These are phyloP conservation scores for Propithecus perrieri DNA, from an alignment of 2,797 vertebrate species.

Conservation along the genomic window DNA sequence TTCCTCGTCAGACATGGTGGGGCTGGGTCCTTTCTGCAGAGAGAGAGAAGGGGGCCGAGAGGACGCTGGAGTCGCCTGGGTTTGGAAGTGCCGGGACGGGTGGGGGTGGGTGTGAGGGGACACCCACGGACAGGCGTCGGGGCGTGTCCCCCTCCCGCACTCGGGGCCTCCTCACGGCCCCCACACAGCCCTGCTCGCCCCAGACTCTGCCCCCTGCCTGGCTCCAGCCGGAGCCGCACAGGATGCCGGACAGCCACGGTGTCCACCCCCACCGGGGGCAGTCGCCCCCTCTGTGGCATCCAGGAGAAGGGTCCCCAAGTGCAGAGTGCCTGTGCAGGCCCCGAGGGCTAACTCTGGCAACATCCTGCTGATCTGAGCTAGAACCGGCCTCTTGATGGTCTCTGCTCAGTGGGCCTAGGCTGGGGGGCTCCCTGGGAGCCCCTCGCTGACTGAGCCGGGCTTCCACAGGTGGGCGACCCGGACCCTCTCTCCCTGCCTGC, in stretches of 20 bases:
- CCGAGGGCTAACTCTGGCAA: not conserved
- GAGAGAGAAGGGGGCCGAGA: slow-evolving; percentile 65
- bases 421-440: not conserved
- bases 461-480: no score
- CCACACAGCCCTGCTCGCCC: not conserved
- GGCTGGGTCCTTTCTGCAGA: slow-evolving; percentile 84
- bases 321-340: not conserved
- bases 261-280: not conserved
- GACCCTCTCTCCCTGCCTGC: not conserved
- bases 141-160: not conserved
- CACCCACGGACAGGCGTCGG: accelerated
- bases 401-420: not conserved
- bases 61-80: not conserved
- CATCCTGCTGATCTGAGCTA: not conserved
- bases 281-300: not conserved
- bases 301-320: not conserved
- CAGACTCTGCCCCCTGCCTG: not conserved
- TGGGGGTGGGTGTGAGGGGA: not conserved
- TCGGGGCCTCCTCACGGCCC: accelerated
- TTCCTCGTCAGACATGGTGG: slow-evolving; percentile 97
- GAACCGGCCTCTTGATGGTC: not conserved
- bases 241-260: not conserved
- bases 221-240: not conserved
- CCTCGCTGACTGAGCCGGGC: not conserved
- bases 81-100: accelerated